phyloP scores from a whole-genome alignment of 2,113 vertebrate species.

The Nyctereutes procyonoides region DNA sequence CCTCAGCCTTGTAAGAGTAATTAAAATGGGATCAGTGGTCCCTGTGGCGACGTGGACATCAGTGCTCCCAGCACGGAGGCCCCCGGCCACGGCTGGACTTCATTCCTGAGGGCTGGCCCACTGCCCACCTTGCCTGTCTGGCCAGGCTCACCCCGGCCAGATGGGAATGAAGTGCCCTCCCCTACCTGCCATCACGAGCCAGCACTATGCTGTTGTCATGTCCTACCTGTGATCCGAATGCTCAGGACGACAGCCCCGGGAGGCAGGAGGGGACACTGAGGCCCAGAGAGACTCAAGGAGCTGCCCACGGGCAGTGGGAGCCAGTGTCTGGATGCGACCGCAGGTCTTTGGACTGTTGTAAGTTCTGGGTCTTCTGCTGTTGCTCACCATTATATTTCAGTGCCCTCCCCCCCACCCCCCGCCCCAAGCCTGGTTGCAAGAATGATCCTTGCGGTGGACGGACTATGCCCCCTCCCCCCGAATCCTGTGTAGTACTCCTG shows the following conservation, averaged over 20 bases:
- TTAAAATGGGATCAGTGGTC: conserved; percentile 77
- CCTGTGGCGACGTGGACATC: not conserved
- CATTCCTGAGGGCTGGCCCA: not conserved
- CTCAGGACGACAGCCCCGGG: not conserved
- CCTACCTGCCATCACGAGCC: not conserved
- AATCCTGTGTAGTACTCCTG: not conserved
- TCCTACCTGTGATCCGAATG: accelerated
- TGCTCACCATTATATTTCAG: not conserved
- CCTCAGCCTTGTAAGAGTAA: conserved; percentile 49
- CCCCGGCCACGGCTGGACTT: not conserved
- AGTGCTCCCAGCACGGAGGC: conserved; percentile 33
- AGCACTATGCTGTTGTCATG: not conserved
- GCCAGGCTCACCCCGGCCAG: not conserved
- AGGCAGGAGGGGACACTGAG: not conserved
- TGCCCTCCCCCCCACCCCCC: accelerated
- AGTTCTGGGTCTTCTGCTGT: not conserved
- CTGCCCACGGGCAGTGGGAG: not conserved
- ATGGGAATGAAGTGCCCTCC: not conserved
- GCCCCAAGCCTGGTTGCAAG: not conserved
- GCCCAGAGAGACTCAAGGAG: not conserved
- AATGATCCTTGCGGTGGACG: not conserved
- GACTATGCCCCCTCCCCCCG: not conserved
- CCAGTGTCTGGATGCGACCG: not conserved
- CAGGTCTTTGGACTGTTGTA: not conserved
- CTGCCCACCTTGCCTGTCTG: not conserved